A percentile compares a stretch with the other conserved stretches of the same genome.
Evolutionary conservation across 2,113 vertebrate species (phyloP).

Genomic region (Aptenodytes patagonicus): DNA sequence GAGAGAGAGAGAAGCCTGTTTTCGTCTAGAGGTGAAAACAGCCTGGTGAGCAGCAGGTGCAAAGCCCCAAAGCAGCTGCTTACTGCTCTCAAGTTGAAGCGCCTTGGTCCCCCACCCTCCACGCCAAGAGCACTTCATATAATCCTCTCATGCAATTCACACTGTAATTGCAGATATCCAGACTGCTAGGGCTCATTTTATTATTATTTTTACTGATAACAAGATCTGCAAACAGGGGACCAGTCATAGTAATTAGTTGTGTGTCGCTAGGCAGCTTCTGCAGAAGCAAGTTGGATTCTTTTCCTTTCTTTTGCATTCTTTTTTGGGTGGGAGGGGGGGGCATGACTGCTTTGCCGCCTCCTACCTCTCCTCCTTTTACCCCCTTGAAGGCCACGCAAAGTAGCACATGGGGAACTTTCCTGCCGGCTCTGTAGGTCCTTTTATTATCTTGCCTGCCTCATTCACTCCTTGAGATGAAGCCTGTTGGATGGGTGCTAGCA

Average conservation of each 20-base stretch:
- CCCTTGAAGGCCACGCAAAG: slow-evolving; percentile 71
- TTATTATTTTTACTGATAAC: slow-evolving; percentile 76
- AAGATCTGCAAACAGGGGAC: slow-evolving; percentile 75
- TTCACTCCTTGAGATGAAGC: slow-evolving; percentile 67
- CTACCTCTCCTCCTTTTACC: slow-evolving; percentile 29
- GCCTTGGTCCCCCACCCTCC: slow-evolving; percentile 74
- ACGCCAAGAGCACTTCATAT: slow-evolving; percentile 85
- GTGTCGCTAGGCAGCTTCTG: slow-evolving; percentile 68
- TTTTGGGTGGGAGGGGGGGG: not conserved
- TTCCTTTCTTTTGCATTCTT: slow-evolving; percentile 29
- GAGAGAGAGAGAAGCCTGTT: slow-evolving; percentile 69
- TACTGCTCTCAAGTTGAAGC: slow-evolving; percentile 76
- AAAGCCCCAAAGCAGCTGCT: slow-evolving; percentile 84
- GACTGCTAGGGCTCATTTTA: slow-evolving; percentile 73
- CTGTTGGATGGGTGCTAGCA: slow-evolving; percentile 65
- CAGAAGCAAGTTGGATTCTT: slow-evolving; percentile 62
- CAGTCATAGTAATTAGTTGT: slow-evolving; percentile 75
- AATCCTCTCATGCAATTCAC: slow-evolving; percentile 89
- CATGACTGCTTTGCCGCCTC: not conserved
- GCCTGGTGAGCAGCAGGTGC: slow-evolving; percentile 86
- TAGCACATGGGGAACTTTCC: slow-evolving; percentile 72
- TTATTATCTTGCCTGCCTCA: slow-evolving; percentile 65
- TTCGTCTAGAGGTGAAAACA: slow-evolving; percentile 80
- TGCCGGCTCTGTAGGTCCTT: slow-evolving; percentile 64
- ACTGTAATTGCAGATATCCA: slow-evolving; percentile 86